Conservation (phyloP, 2,888 invertebrate species). For the Zygogramma bicolorata region DNA sequence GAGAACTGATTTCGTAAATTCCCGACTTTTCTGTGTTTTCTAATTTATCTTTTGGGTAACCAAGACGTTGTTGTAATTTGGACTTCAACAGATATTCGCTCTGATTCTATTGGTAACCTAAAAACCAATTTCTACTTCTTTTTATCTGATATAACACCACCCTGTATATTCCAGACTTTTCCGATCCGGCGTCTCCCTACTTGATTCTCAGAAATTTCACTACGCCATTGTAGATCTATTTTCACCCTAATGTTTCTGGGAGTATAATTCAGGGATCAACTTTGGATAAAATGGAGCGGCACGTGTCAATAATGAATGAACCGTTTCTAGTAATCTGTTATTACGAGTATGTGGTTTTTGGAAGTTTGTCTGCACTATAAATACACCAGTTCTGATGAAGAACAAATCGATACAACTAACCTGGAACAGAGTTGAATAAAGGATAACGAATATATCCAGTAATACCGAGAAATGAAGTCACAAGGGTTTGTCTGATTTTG, state of each 20-base stretch:
- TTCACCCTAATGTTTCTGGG: neutral
- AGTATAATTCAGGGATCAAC: neutral
- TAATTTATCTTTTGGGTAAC: too few relatives aligned
- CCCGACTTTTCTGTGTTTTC: too few relatives aligned
- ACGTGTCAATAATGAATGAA: conserved; percentile 22
- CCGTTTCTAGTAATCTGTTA: conserved; percentile 20
- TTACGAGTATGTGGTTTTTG: conserved; percentile 32
- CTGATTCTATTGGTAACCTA: too few relatives aligned
- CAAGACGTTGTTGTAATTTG: too few relatives aligned
- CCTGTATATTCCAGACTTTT: too few relatives aligned
- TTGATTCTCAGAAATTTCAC: too few relatives aligned
- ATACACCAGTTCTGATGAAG: conserved; percentile 23
- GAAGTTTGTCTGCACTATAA: conserved; percentile 34
- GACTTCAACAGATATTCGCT: too few relatives aligned
- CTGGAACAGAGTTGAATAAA: neutral
- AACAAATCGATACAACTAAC: conserved; percentile 28
- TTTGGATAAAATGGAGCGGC: neutral
- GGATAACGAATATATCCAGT: neutral
- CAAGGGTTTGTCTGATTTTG: neutral
- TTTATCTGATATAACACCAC: too few relatives aligned
- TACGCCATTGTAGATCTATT: too few relatives aligned
- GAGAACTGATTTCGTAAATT: too few relatives aligned
- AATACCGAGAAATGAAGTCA: neutral
- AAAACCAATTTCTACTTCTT: too few relatives aligned
- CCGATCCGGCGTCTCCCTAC: too few relatives aligned